Base-by-base conservation (phyloP, 2,113 vertebrate genomes). In the Hydrolagus affinis region DNA sequence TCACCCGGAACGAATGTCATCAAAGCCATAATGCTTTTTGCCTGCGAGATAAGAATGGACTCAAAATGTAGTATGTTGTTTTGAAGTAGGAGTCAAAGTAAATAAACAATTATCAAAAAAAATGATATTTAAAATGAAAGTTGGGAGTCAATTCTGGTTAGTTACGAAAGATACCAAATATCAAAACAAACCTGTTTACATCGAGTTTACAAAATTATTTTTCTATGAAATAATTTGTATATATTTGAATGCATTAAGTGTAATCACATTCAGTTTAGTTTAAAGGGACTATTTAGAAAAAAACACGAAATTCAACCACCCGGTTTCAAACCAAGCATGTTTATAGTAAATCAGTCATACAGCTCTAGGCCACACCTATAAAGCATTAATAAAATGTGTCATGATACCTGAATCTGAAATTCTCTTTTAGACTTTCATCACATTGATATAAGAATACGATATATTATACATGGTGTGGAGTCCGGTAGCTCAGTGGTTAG, bases 21-120 rank as follows among this genome's bases (percentile, higher is more conserved):
- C 64, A 60, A 83, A 83, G 78, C 78, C 78, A 83, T 83, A 83
- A 68, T 83, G 62, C 78, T 83, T 44, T 44, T 83, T 83, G 78
- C 78, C 32, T 68, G 78, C 59, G 44, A 83, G 66, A n/a, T n/a
- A 64, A 68, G 78, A 83, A 83, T 32, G 66, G 78, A 83, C 78
- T 64, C 62, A 66, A 83, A 66, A 30, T 83, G 78, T 83, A 83
- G 66, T 21, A 25, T 83, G 73, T 44, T 75, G 78, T 83, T 66
- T 66, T 83, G 78, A 83, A 83, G 62, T 83, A 83, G 78, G 78
- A 83, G 10, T 30, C 66, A 3, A 83, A 66, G 62, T 83, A 68
- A 83, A 83, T 83, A 66, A 83, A 83, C 32, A 15, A n/a, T 28
- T 83, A 83, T 66, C 62, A 32, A 83, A 83, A 83, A 32, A 83